Evolutionary conservation across 1,140 invertebrate genomes (phyloP).

Genomic region (Cyphomyrmex costatus): DNA sequence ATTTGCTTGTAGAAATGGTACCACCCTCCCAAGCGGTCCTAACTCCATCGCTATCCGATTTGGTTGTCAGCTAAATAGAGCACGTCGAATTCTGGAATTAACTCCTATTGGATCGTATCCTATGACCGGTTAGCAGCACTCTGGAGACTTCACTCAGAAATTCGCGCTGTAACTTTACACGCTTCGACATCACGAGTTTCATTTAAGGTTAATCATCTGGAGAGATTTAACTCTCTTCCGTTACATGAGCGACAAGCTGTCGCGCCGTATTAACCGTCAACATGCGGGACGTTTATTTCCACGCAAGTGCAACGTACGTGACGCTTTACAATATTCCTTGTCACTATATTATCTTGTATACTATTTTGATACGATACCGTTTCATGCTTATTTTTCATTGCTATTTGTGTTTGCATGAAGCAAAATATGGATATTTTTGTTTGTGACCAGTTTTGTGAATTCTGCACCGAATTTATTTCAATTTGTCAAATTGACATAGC

Average conservation of each 20-base stretch:
- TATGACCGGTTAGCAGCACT: constrained; percentile 20
- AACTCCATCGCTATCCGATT: constrained; percentile 52
- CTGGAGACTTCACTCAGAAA: constrained; percentile 37
- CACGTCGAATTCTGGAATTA: constrained; percentile 69
- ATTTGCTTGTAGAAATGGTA: constrained; percentile 77
- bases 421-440: neutral
- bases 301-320: neutral
- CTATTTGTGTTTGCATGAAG: neutral
- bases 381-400: constrained; percentile 21
- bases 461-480: constrained; percentile 38
- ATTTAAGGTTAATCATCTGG: constrained; percentile 56
- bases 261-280: neutral
- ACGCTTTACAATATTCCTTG: neutral
- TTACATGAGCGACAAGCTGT: constrained; percentile 29
- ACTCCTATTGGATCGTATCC: constrained; percentile 61
- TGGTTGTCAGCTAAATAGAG: constrained; percentile 36
- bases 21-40: constrained; percentile 34
- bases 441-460: neutral
- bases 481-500: constrained; percentile 14
- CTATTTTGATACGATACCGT: neutral
- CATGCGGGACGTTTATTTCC: neutral
- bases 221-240: constrained; percentile 53
- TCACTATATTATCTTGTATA: neutral
- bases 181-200: constrained; percentile 19
- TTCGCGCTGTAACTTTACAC: constrained; percentile 52